Evolutionary conservation across 2,888 invertebrate species (phyloP).

Genomic region (Mechanitis mazaeus): DNA sequence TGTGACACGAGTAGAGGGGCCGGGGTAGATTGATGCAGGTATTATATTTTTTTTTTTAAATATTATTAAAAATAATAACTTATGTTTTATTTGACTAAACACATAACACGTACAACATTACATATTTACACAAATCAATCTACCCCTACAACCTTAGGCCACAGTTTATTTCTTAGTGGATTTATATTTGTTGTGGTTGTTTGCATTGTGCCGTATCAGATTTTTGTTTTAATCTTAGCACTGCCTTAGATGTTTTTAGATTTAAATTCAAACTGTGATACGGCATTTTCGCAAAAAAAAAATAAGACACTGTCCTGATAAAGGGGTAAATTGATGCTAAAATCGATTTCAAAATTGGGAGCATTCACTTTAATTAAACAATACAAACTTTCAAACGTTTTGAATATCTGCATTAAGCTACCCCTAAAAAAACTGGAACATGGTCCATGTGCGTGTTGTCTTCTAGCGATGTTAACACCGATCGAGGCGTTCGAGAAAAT

Average conservation of each 20-base stretch:
- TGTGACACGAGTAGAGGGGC: conserved; percentile 57
- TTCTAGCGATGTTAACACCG: conserved; percentile 89
- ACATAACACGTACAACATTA: conserved; percentile 19
- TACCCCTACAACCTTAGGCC: conserved; percentile 46
- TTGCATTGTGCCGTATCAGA: conserved; percentile 20
- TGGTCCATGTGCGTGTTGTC: conserved; percentile 70
- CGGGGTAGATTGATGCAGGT: conserved; percentile 63
- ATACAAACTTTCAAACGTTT: conserved; percentile 4
- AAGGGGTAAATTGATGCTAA: conserved; percentile 54
- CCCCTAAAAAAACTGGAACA: conserved; percentile 51
- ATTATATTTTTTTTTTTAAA: conserved; percentile 8
- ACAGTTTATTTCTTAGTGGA: conserved; percentile 46
- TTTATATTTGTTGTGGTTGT: conserved; percentile 37
- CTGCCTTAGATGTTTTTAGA: conserved; percentile 20
- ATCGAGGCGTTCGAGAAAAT: conserved; percentile 96
- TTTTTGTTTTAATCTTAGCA: conserved; percentile 25
- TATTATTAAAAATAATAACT: conserved; percentile 7
- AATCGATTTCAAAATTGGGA: conserved; percentile 12
- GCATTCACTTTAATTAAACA: conserved; percentile 17
- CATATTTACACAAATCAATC: conserved; percentile 51
- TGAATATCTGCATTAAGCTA: conserved; percentile 48
- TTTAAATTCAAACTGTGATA: conserved; percentile 25
- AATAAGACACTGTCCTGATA: conserved; percentile 21
- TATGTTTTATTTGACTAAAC: conserved; percentile 7
- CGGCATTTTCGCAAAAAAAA: conserved; percentile 23